Evolutionary conservation across 2,888 invertebrate species (phyloP), one percentile per base, ranked within the genome.

Genomic region (Eupithecia tripunctaria): DNA sequence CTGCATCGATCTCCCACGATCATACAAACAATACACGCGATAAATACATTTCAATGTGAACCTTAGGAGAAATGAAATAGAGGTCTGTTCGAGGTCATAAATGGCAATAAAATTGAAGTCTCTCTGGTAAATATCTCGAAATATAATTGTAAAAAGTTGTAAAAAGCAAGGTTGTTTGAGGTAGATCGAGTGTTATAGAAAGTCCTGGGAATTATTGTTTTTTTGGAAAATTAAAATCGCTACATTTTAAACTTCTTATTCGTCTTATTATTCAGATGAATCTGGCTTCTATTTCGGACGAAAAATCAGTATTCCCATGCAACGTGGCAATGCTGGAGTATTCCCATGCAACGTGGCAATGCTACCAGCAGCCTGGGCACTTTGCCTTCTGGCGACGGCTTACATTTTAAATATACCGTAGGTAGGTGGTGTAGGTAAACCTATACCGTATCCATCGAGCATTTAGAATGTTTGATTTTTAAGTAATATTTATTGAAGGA

Each of bases 1-100:
- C 94, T 94, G 94, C 94, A 88, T 86, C 85, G 78, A 76, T 84
- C 89, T 94, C 94, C 93, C 94, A 94, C 94, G 94, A 82, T 85
- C 82, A 81, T 83, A 76, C 72, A 68, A 62, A 67, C 27, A 68
- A 8, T 8, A 60, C 29, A 18, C 18, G 29, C n/a, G 32, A n/a
- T 32, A 63, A 36, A 67, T 43, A 38, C 36, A 63, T 62, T 62
- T 18, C 47, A 36, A 66, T 64, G 2, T 72, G 12, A 47, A 73
- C 73, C 72, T 72, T 73, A 78, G 1, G 25, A 25, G 12, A 3
- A 43, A 51, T 21, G 21, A 3, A 25, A 25, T 56, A 56, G 5
- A 25, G 56, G 56, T 56, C n/a, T 21, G n/a, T 56, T 12, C 8
- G 15, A 18, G 8, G n/a, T n/a, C 8, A 7, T 47, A 7, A 18